A percentile compares a stretch with the other conserved stretches of the same genome.
Evolutionary conservation across 2,797 vertebrate species (phyloP).

Genomic region (Spheniscus humboldti): DNA sequence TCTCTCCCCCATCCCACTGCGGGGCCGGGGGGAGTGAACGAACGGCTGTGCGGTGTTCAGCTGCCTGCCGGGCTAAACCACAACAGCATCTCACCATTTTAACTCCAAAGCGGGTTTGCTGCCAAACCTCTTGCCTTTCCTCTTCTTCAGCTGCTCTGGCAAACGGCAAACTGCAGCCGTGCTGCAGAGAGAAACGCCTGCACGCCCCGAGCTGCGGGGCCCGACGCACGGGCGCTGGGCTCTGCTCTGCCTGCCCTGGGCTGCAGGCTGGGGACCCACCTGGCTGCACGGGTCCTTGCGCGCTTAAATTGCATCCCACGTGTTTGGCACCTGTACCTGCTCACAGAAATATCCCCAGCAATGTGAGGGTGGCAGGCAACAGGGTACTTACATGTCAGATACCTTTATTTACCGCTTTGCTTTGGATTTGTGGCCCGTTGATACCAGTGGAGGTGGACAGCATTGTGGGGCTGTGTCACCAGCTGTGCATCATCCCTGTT

Average conservation of each 20-base stretch:
- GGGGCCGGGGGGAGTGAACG: too few relatives aligned
- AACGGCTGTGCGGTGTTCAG: too few relatives aligned
- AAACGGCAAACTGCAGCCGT: background rate
- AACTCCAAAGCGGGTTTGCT: background rate
- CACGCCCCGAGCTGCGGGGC: accelerated
- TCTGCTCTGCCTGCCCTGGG: background rate
- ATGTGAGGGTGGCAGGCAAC: background rate
- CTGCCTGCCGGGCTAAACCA: too few relatives aligned
- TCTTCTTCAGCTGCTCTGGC: background rate
- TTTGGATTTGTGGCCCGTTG: background rate
- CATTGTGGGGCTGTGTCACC: background rate
- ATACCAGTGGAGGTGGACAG: background rate
- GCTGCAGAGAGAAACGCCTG: background rate
- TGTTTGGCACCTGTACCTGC: too few relatives aligned
- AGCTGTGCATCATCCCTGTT: background rate
- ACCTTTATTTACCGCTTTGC: too few relatives aligned
- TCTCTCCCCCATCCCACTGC: too few relatives aligned
- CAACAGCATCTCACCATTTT: background rate
- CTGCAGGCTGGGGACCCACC: background rate
- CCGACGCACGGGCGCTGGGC: background rate
- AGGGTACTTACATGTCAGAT: too few relatives aligned
- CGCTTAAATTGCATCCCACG: accelerated
- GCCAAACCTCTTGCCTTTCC: too few relatives aligned
- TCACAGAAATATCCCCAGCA: background rate
- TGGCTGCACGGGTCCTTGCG: too few relatives aligned